Base-by-base conservation (phyloP, 2,797 vertebrate genomes). In the Acipenser ruthenus region DNA sequence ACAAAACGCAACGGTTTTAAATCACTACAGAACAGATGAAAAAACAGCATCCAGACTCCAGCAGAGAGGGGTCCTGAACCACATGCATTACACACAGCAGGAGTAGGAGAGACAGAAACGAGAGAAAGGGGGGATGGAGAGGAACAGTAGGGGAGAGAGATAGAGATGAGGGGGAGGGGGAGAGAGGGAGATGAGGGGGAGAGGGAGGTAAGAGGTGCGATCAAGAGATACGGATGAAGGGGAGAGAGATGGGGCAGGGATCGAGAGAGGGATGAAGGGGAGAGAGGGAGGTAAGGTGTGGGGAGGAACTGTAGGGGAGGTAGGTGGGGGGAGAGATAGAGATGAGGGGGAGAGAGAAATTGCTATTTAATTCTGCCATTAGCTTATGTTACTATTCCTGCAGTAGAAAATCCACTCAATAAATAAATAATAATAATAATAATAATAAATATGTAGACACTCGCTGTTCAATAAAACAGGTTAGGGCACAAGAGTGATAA, bases 81-180 rank as follows among this genome's bases (percentile, higher is more conserved):
- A 52, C 50, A 53, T 60, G 50, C 51, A 66, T 68, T 67, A 50
- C 56, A 47, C 2, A 1, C 6, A 56, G 13, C 50, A 67, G 23
- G 23, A 37, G 70, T 69, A 73, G 53, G 51, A 66, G 18, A 49
- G 51, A 56, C 63, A 65, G 67, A 51, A 18, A 60, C 61, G n/a
- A 37, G 1, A 37, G 23, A 37, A 37, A n/a, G 47, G 66, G 37
- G 48, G 10, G 4, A n/a, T 55, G 10, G 48, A 58, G 62, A 68
- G 60, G 55, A 68, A 52, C 49, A 66, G 55, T 5, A 10, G 50
- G 15, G 49, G 50, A 62, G 56, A 61, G 8, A 11, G 55, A 12
- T 48, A 8, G 13, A 18, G 10, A 49, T 10, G 8, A 65, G 3
- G 37, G 49, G 60, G 58, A 49, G 59, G 37, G n/a, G n/a, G 37